phyloP scores from a whole-genome alignment of 2,888 invertebrate genomes.

The Chydorus sphaericus region DNA sequence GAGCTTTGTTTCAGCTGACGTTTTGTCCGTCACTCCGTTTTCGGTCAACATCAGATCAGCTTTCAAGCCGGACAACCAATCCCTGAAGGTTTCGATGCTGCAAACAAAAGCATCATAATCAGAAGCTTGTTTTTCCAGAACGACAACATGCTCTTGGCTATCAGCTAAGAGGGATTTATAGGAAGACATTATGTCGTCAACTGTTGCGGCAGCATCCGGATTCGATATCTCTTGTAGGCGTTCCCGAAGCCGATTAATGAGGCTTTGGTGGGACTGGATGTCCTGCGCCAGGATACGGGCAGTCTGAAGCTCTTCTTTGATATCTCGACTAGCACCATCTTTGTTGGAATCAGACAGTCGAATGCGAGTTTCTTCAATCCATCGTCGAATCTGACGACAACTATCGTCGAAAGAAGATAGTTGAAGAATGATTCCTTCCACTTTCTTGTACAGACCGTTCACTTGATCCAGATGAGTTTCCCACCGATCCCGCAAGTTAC shows the following conservation, averaged over 20 bases:
- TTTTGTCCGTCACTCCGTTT: slow-evolving; percentile 63
- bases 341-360: slow-evolving; percentile 56
- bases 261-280: slow-evolving; percentile 67
- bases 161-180: slow-evolving; percentile 52
- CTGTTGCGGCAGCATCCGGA: slow-evolving; percentile 57
- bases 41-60: slow-evolving; percentile 61
- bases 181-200: slow-evolving; percentile 53
- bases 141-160: slow-evolving; percentile 47
- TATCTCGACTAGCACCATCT: slow-evolving; percentile 68
- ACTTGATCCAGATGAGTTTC: slow-evolving; percentile 72
- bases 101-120: slow-evolving; percentile 72
- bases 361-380: slow-evolving; percentile 64
- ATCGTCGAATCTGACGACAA: slow-evolving; percentile 66
- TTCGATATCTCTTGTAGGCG: slow-evolving; percentile 65
- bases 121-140: slow-evolving; percentile 52
- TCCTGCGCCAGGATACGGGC: slow-evolving; percentile 70
- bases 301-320: slow-evolving; percentile 69
- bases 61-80: slow-evolving; percentile 62
- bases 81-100: slow-evolving; percentile 64
- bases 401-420: slow-evolving; percentile 87
- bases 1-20: slow-evolving; percentile 59
- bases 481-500: slow-evolving; percentile 62
- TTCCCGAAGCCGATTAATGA: slow-evolving; percentile 66
- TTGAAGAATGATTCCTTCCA: slow-evolving; percentile 76
- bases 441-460: slow-evolving; percentile 67